Conservation (phyloP, 1,140 invertebrate species). For the Nebria ingens region DNA sequence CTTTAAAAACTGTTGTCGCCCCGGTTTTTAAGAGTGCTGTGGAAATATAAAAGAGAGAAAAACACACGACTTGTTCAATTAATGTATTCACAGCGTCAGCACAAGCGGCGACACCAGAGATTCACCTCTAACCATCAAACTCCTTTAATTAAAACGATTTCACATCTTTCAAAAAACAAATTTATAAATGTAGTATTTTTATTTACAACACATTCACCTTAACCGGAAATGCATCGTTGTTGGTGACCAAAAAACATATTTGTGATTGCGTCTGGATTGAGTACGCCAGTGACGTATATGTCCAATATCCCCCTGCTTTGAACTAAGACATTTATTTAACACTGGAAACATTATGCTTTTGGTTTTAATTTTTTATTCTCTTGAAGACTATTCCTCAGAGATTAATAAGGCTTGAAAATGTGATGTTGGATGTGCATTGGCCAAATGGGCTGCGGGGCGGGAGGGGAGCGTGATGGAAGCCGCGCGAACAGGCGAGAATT, state of each 20-base stretch:
- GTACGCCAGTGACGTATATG: neutral
- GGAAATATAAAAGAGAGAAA: constrained; percentile 19
- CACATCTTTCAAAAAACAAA: too few species aligned
- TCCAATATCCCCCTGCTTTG: constrained; percentile 3
- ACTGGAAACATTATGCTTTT: constrained; percentile 27
- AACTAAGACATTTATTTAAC: constrained; percentile 13
- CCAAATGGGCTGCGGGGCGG: neutral
- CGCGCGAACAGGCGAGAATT: constrained; percentile 18
- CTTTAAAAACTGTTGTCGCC: constrained; percentile 25
- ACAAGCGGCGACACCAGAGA: neutral
- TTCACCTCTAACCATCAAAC: neutral
- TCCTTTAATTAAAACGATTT: too few species aligned
- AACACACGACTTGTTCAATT: constrained; percentile 29
- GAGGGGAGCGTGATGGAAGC: neutral
- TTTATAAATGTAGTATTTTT: too few species aligned
- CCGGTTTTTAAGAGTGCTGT: constrained; percentile 13
- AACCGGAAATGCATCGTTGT: too few species aligned
- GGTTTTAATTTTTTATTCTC: constrained; percentile 32
- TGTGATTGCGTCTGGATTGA: too few species aligned
- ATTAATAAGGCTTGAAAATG: constrained; percentile 31
- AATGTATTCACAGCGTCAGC: constrained; percentile 26
- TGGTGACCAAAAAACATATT: too few species aligned
- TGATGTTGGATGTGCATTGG: constrained; percentile 23
- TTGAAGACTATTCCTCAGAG: constrained; percentile 27
- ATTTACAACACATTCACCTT: too few species aligned